phyloP scores from a whole-genome alignment of 2,888 invertebrate species.

The Lydus trimaculatus region DNA sequence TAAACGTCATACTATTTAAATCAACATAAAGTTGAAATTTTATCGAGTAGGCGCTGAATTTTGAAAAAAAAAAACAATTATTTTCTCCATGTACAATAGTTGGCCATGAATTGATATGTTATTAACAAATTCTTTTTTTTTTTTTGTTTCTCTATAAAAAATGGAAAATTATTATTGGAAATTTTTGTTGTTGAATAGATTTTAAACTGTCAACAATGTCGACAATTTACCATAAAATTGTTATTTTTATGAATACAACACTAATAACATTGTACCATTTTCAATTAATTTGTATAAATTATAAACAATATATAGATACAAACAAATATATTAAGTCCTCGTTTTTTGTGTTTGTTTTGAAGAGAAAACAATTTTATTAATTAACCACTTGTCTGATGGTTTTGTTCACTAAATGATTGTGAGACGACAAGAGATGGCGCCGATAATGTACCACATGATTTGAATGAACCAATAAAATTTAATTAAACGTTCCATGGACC shows the following conservation, averaged over 20 bases:
- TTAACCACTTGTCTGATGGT: no score
- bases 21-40: conserved; percentile 34
- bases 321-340: background rate
- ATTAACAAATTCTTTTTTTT: background rate
- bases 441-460: no score
- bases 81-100: background rate
- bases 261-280: background rate
- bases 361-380: background rate
- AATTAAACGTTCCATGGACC: no score
- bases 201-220: conserved; percentile 3
- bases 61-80: no score
- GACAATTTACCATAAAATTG: background rate
- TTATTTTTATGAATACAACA: background rate
- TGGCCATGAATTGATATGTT: background rate
- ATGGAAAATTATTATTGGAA: background rate
- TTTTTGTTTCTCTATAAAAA: no score
- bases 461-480: no score
- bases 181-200: background rate
- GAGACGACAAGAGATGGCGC: no score
- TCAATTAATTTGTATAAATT: background rate
- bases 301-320: background rate
- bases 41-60: conserved; percentile 21
- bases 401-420: no score
- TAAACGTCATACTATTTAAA: conserved; percentile 37
- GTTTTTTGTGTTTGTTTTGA: background rate